Evolutionary conservation across 2,888 invertebrate species (phyloP).

Genomic region (Oligia latruncula): DNA sequence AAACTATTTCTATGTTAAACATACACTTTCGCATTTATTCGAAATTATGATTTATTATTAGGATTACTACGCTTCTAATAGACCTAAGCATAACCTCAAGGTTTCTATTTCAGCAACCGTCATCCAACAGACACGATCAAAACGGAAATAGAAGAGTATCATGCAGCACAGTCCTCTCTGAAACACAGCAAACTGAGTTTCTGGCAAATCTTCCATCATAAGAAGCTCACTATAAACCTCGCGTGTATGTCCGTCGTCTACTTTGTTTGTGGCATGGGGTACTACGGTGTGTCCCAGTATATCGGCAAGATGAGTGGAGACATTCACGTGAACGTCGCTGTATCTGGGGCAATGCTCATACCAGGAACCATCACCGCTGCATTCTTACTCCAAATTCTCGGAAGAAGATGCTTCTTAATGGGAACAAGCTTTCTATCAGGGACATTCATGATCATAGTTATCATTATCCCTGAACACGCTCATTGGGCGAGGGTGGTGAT

Average conservation of each 20-base stretch:
- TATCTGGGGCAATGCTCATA: conserved; percentile 92
- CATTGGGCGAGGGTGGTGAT: conserved; percentile 89
- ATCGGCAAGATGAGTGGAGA: conserved; percentile 93
- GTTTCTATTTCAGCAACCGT: conserved; percentile 73
- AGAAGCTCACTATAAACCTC: conserved; percentile 91
- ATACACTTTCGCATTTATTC: not conserved
- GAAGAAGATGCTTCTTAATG: conserved; percentile 91
- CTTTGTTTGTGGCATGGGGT: conserved; percentile 94
- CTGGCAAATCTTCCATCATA: conserved; percentile 80
- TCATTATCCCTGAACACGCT: conserved; percentile 71
- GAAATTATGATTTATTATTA: not conserved
- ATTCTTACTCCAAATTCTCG: conserved; percentile 90
- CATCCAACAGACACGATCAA: conserved; percentile 70
- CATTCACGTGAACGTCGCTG: conserved; percentile 94
- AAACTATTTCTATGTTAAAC: not conserved
- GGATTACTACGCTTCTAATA: not conserved
- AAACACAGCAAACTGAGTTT: conserved; percentile 71
- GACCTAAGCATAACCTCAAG: not conserved
- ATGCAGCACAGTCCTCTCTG: conserved; percentile 49
- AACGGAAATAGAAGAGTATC: conserved; percentile 75
- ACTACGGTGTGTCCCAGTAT: conserved; percentile 95
- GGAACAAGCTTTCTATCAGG: conserved; percentile 86
- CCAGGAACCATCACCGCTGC: conserved; percentile 91
- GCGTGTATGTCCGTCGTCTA: conserved; percentile 92
- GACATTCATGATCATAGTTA: conserved; percentile 75